Evolutionary conservation across 2,113 vertebrate genomes (phyloP).

Genomic region (Brachyistius frenatus): DNA sequence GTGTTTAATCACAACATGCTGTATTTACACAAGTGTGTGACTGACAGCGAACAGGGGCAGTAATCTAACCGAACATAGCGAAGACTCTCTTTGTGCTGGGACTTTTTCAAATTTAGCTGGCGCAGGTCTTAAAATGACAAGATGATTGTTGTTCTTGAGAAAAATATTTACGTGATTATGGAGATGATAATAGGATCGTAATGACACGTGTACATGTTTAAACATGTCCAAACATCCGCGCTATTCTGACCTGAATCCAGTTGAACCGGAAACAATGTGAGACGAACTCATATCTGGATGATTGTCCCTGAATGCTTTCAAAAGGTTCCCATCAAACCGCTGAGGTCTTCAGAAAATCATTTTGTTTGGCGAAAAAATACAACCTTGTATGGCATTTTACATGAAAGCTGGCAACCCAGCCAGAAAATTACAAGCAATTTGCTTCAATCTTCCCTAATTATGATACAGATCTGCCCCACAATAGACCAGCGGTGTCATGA

Average conservation of each 20-base stretch:
- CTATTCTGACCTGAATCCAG: not conserved
- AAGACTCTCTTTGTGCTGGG: not conserved
- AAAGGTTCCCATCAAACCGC: conserved; percentile 2
- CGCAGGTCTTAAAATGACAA: not conserved
- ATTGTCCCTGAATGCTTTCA: conserved; percentile 1
- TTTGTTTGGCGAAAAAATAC: conserved; percentile 22
- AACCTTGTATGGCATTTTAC: conserved; percentile 65
- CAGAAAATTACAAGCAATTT: conserved; percentile 80
- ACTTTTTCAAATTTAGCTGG: not conserved
- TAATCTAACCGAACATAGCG: not conserved
- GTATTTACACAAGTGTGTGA: not conserved
- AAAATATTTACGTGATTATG: not conserved
- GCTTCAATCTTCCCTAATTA: conserved; percentile 77
- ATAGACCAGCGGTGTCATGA: conserved; percentile 65
- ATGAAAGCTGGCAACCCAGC: conserved; percentile 71
- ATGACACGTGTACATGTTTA: conserved; percentile 4
- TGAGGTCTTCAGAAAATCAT: not conserved
- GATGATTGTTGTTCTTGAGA: not conserved
- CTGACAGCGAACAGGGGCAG: conserved; percentile 10
- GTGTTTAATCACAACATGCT: conserved; percentile 7
- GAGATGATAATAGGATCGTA: not conserved
- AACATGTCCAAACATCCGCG: conserved; percentile 4
- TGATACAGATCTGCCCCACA: conserved; percentile 78
- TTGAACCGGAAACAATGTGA: not conserved
- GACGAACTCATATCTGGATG: not conserved